Conservation (phyloP, 1,140 invertebrate species). For the Lysiphlebus fabarum region DNA sequence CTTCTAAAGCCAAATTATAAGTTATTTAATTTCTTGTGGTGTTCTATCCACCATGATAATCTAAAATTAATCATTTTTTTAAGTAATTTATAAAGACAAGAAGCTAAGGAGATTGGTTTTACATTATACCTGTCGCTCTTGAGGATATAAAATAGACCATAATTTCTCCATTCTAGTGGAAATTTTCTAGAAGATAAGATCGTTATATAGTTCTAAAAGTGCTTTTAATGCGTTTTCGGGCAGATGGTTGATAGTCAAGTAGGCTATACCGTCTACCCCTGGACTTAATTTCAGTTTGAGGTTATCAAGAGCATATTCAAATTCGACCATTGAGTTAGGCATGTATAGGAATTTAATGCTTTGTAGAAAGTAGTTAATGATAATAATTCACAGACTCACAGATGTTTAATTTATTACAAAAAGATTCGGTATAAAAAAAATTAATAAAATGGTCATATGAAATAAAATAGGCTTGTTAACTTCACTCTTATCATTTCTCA, state of each 20-base stretch:
- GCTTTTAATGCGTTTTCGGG: background rate
- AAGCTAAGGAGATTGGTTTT: background rate
- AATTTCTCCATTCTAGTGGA: background rate
- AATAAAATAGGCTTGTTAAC: too few relatives aligned
- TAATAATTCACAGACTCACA: too few relatives aligned
- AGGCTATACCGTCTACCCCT: background rate
- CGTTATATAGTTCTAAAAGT: background rate
- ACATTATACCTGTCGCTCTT: background rate
- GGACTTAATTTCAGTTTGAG: background rate
- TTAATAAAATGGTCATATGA: too few relatives aligned
- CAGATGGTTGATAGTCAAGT: background rate
- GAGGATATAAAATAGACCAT: background rate
- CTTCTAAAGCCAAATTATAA: constrained; percentile 29
- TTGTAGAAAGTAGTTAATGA: too few relatives aligned
- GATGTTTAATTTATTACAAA: too few relatives aligned
- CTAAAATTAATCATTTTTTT: constrained; percentile 21
- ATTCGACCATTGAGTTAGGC: background rate
- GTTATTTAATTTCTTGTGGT: constrained; percentile 19
- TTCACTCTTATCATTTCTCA: too few relatives aligned
- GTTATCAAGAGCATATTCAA: background rate
- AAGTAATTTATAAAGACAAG: constrained; percentile 20
- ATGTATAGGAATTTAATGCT: background rate
- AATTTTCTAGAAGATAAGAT: background rate
- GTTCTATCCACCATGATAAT: constrained; percentile 21
- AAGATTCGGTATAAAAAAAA: too few relatives aligned